Percentiles rank a stretch among this genome's conserved stretches.
Evolutionary conservation across 2,888 invertebrate genomes (phyloP).

Genomic region (Parascotia fuliginaria): DNA sequence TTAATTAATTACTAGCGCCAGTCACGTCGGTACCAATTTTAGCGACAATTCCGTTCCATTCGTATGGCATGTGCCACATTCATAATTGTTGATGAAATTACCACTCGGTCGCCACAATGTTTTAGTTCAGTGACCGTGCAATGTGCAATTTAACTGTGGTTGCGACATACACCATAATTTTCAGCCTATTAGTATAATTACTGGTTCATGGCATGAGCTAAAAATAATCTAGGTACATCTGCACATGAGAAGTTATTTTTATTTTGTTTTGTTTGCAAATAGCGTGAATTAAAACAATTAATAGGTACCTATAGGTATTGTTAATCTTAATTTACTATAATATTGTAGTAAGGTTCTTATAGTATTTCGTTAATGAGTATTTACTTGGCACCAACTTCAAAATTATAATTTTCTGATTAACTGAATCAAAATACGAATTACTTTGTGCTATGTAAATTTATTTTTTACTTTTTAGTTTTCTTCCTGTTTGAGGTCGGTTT

Average conservation of each 20-base stretch:
- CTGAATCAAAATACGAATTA: too few relatives aligned
- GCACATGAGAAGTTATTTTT: constrained; percentile 1
- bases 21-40: constrained; percentile 55
- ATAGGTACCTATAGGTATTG: too few relatives aligned
- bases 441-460: too few relatives aligned
- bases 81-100: constrained; percentile 51
- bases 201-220: constrained; percentile 17
- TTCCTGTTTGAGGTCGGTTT: too few relatives aligned
- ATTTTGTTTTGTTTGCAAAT: not conserved
- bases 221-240: constrained; percentile 12
- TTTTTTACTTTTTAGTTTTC: too few relatives aligned
- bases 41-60: constrained; percentile 51
- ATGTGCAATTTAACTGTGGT: constrained; percentile 61
- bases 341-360: too few relatives aligned
- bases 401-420: too few relatives aligned
- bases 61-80: constrained; percentile 57
- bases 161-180: constrained; percentile 48
- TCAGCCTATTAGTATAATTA: constrained; percentile 34
- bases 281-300: too few relatives aligned
- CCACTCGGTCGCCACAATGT: constrained; percentile 48
- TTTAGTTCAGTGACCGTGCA: constrained; percentile 70
- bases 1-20: constrained; percentile 54
- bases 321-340: too few relatives aligned
- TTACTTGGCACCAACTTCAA: too few relatives aligned
- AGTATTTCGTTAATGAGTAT: too few relatives aligned